Conservation (phyloP, 2,797 vertebrate genomes). For the Eidolon dupreanum region DNA sequence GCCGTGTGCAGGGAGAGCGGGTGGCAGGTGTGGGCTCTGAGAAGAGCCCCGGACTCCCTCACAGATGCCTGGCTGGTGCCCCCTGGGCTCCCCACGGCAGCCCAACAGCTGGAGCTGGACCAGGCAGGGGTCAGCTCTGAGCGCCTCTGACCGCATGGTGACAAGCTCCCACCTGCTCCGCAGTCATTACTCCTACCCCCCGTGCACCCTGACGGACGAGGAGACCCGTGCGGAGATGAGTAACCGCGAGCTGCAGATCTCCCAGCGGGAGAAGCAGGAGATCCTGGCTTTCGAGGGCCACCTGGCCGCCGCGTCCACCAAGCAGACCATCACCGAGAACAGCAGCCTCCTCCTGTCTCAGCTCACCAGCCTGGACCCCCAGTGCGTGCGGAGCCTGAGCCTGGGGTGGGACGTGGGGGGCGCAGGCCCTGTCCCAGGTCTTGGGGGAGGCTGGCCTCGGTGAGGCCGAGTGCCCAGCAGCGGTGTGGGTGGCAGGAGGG, state of each 20-base stretch:
- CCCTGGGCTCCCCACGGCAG: accelerated
- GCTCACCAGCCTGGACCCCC: constrained; percentile 97
- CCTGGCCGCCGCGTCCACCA: constrained; percentile 97
- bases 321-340: constrained; percentile 98
- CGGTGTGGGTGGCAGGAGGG: too few species aligned
- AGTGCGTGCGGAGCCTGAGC: constrained; percentile 86
- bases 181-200: constrained; percentile 97
- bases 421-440: not conserved
- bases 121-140: accelerated
- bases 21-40: not conserved
- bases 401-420: accelerated
- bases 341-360: constrained; percentile 97
- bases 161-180: not conserved
- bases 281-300: constrained; percentile 99
- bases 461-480: not conserved
- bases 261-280: constrained; percentile 98
- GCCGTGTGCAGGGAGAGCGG: accelerated
- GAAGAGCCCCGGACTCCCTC: not conserved
- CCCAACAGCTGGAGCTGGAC: not conserved
- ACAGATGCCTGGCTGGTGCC: accelerated
- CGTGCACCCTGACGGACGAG: constrained; percentile 96
- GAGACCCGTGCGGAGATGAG: constrained; percentile 98
- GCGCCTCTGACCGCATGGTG: not conserved
- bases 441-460: accelerated
- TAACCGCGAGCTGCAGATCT: constrained; percentile 95